Percentiles rank a stretch among this genome's conserved stretches.
Conservation (phyloP, 2,888 invertebrate genomes). For the Iselma pallidipennis region DNA sequence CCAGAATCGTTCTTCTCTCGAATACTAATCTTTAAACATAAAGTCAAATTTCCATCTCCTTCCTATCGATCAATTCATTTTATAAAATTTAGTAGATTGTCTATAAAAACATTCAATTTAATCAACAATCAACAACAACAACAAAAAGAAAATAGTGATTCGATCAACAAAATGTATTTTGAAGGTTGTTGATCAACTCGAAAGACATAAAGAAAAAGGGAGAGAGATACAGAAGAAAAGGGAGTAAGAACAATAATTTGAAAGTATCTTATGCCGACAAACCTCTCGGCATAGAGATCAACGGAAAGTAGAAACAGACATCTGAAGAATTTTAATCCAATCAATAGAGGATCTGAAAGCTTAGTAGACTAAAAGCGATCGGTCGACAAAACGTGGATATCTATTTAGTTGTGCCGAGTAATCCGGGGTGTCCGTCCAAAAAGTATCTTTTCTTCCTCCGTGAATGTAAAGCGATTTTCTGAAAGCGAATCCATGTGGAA, state of each 20-base stretch:
- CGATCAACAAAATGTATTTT: no score
- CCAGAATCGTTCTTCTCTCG: constrained; percentile 10
- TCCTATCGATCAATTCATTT: not conserved
- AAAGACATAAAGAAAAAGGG: no score
- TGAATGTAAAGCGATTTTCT: no score
- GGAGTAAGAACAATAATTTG: no score
- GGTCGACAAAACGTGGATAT: constrained; percentile 18
- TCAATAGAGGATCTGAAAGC: constrained; percentile 14
- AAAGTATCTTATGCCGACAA: not conserved
- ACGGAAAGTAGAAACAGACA: not conserved
- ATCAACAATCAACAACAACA: not conserved
- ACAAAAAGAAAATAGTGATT: not conserved
- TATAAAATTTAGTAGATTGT: not conserved
- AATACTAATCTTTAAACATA: constrained; percentile 25
- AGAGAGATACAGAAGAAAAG: no score
- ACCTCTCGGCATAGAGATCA: not conserved
- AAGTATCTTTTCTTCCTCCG: no score
- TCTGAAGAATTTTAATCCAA: constrained; percentile 23
- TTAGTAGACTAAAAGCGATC: constrained; percentile 8
- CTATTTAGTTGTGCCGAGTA: constrained; percentile 20
- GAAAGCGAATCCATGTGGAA: no score
- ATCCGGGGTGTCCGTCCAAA: constrained; percentile 26
- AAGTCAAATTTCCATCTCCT: no score
- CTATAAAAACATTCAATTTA: not conserved
- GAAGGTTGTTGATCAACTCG: no score